phyloP scores from a whole-genome alignment of 2,797 vertebrate genomes.

The Peromyscus aztecus region DNA sequence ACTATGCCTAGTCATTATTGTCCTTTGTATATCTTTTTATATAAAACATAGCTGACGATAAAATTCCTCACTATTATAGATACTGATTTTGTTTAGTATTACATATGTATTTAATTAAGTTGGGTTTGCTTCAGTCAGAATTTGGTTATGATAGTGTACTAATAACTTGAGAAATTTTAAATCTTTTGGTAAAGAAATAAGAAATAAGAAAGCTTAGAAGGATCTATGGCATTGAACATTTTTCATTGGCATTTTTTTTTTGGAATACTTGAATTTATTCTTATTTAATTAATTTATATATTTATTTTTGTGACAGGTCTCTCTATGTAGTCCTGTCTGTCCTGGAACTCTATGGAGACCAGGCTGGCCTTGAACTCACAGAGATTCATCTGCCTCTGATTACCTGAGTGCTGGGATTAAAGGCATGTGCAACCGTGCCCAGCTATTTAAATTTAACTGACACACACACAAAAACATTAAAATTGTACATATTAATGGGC shows the following conservation, averaged over 20 bases:
- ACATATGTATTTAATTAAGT: slow-evolving; percentile 1
- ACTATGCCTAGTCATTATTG: not conserved
- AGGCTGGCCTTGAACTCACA: not conserved
- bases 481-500: not conserved
- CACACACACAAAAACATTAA: not conserved
- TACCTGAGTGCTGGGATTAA: not conserved
- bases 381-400: not conserved
- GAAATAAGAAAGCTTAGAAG: not conserved
- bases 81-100: slow-evolving; percentile 34
- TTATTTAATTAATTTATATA: not conserved
- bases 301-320: not conserved
- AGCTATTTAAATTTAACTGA: not conserved
- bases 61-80: not conserved
- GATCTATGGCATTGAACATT: not conserved
- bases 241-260: not conserved
- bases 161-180: not conserved
- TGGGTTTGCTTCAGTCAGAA: not conserved
- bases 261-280: not conserved
- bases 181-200: not conserved
- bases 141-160: not conserved
- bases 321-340: not conserved
- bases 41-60: not conserved
- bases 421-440: not conserved
- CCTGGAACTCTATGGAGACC: not conserved
- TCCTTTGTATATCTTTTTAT: not conserved